Base-by-base conservation (phyloP, 1,140 invertebrate genomes). In the Anoplophora glabripennis region DNA sequence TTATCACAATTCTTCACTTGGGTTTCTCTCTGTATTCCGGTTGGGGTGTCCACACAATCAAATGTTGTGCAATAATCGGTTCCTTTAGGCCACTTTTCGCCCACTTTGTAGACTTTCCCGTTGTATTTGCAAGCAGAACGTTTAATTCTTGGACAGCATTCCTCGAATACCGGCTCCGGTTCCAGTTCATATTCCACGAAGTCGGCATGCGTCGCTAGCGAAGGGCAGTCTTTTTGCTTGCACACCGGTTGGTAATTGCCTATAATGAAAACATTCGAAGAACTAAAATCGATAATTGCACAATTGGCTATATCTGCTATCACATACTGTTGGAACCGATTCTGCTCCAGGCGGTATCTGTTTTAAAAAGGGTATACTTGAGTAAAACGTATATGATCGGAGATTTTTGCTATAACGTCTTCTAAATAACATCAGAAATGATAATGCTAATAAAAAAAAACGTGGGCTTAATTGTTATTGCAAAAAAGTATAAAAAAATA, bases 111-210 rank as follows among this genome's bases (percentile, higher is more conserved):
- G 10, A 45, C 17, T 45, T 45, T 45, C 4, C 77, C 79, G 1
- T 78, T 72, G 44, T 85, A 74, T 65, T 81, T 82, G 63, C 89
- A 90, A 8, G 84, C 84, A 1, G 76, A 75, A 28, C 82, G 77
- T 53, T 79, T 75, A 15, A 83, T 72, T 12, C 66, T 69, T 0
- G 86, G 81, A 68, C 87, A 89, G 72, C 87, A 89, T 15, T 83
- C 71, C 61, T 79, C 79, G 21, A 80, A 77, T 10, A 80, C 68
- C 0, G 76, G 64, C 3, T 79, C 65, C 9, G 79, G 63, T 66
- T 83, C 77, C 12, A 85, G 51, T 15, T 83, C 78, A 69, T 81
- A 86, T 61, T 84, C 80, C 1, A 69, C 53, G 41, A 67, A 53
- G 41, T 80, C 77, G 8, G 75, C 71, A 40, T 76, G 71, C 3